These are phyloP conservation scores for Xenotilapia longispinis DNA, from an alignment of 2,113 vertebrate genomes.

Conservation along the genomic window DNA sequence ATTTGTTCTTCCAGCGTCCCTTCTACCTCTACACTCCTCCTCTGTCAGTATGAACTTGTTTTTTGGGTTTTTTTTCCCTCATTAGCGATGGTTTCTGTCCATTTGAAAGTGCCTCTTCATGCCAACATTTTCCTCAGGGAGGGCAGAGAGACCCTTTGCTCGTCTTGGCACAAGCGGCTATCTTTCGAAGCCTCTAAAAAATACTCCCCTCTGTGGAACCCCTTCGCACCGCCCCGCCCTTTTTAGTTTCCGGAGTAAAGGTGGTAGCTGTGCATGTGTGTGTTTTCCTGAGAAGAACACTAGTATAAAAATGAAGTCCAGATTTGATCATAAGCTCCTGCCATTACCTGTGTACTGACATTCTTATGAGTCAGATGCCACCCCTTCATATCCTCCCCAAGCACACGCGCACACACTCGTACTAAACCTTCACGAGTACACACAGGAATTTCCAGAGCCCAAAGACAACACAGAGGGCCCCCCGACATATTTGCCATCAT, in stretches of 20 bases:
- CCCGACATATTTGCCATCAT: conserved; percentile 66
- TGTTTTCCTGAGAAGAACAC: conserved; percentile 22
- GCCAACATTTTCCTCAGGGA: conserved; percentile 48
- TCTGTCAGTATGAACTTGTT: conserved; percentile 17
- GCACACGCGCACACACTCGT: not conserved
- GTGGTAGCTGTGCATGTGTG: conserved; percentile 1
- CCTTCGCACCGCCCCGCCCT: not conserved
- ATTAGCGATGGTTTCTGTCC: conserved; percentile 59
- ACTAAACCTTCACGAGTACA: conserved; percentile 12
- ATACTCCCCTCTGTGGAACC: not conserved
- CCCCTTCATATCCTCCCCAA: not conserved
- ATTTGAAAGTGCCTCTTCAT: conserved; percentile 41
- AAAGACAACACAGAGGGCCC: conserved; percentile 56
- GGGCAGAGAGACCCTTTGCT: conserved; percentile 8
- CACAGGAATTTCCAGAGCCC: conserved; percentile 54
- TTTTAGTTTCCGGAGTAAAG: conserved; percentile 24
- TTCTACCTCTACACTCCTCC: not conserved
- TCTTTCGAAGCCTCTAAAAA: conserved; percentile 48
- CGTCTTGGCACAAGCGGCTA: conserved; percentile 40
- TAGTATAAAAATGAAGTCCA: conserved; percentile 43
- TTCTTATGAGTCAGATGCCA: conserved; percentile 38
- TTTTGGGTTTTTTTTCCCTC: conserved; percentile 15
- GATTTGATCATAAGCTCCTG: conserved; percentile 60
- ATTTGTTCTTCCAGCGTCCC: conserved; percentile 23
- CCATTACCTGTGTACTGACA: conserved; percentile 55